Percentiles rank a stretch among this genome's conserved stretches.
Evolutionary conservation across 2,113 vertebrate genomes (phyloP).

Genomic region (Oncorhynchus tshawytscha): DNA sequence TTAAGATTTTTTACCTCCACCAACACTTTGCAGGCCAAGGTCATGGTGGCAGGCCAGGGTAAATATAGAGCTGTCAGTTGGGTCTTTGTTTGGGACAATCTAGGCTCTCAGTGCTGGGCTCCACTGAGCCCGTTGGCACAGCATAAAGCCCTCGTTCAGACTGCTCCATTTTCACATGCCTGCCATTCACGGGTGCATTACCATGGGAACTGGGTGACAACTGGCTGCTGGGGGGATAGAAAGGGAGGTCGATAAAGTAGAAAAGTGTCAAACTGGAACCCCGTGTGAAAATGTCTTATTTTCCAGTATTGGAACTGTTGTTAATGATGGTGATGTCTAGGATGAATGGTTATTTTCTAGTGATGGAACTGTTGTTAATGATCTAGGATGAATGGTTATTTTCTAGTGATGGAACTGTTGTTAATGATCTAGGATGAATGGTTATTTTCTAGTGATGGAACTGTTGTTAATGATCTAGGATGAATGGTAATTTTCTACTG

Average conservation of each 20-base stretch:
- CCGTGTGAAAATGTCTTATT: neutral
- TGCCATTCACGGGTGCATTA: constrained; percentile 59
- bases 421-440: no score
- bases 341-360: neutral
- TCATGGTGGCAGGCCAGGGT: constrained; percentile 62
- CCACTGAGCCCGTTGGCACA: constrained; percentile 62
- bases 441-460: no score
- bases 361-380: no score
- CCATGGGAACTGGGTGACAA: constrained; percentile 62
- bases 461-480: no score
- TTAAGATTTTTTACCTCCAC: constrained; percentile 42
- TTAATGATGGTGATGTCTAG: no score
- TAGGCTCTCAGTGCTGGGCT: constrained; percentile 63
- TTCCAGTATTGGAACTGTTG: no score
- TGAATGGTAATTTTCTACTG: no score
- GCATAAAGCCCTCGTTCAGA: constrained; percentile 49
- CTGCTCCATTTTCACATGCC: constrained; percentile 63
- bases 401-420: no score
- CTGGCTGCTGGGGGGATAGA: constrained; percentile 27
- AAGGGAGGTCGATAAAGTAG: constrained; percentile 52
- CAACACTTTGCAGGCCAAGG: constrained; percentile 40
- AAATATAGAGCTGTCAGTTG: constrained; percentile 64
- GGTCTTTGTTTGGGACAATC: constrained; percentile 63
- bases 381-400: neutral
- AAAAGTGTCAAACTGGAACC: constrained; percentile 21